A percentile compares a stretch with the other conserved stretches of the same genome.
Conservation (phyloP, 2,113 vertebrate genomes). For the Acrocephalus arundinaceus region DNA sequence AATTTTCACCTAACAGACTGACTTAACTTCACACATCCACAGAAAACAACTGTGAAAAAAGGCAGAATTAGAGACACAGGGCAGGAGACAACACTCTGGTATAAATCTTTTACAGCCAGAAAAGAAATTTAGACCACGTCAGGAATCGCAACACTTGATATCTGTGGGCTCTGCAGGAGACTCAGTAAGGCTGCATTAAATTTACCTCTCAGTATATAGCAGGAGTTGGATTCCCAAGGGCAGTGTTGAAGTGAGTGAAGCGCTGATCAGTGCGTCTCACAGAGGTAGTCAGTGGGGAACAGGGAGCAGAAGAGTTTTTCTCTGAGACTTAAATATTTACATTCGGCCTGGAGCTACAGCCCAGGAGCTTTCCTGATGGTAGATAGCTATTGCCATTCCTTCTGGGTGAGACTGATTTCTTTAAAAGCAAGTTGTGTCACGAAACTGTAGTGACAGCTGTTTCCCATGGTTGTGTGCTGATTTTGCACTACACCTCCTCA, state of each 20-base stretch:
- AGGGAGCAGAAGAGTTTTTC: neutral
- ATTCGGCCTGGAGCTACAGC: neutral
- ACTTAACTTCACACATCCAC: neutral
- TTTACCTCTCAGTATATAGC: neutral
- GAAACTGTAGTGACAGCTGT: neutral
- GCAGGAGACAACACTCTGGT: neutral
- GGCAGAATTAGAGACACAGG: neutral
- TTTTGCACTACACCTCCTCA: neutral
- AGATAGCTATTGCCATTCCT: neutral
- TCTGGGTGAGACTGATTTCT: neutral
- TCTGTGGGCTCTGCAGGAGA: neutral
- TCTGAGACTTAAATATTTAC: neutral
- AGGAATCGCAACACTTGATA: neutral
- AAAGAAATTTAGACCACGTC: neutral
- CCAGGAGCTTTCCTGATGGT: neutral
- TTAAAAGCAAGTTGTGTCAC: neutral
- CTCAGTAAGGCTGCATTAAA: neutral
- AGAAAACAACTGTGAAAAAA: neutral
- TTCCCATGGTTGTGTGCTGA: neutral
- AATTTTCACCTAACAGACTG: conserved; percentile 3
- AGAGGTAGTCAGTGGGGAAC: neutral
- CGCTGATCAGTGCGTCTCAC: neutral
- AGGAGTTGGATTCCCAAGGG: neutral
- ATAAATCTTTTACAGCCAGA: neutral
- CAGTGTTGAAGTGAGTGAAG: neutral